Conservation (phyloP, 2,888 invertebrate genomes). For the Eupithecia subfuscata region DNA sequence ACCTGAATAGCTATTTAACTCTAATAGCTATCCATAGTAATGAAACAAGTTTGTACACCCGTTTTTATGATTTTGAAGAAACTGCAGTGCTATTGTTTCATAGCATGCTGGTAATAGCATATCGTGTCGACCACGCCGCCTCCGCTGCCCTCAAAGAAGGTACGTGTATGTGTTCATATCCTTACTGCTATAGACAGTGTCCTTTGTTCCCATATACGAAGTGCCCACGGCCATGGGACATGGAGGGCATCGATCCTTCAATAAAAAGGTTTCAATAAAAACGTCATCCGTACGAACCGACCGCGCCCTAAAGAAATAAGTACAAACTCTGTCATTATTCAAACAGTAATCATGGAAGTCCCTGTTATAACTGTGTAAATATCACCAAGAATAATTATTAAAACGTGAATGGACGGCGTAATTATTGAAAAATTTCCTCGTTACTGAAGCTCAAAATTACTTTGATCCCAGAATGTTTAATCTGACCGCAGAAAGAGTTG, state of each 20-base stretch:
- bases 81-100: no score
- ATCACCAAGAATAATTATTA: not conserved
- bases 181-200: no score
- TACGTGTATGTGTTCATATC: no score
- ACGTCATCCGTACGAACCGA: not conserved
- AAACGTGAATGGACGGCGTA: not conserved
- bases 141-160: no score
- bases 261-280: not conserved
- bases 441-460: not conserved
- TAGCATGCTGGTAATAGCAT: no score
- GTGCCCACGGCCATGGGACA: no score
- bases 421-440: not conserved
- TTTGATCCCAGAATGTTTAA: not conserved
- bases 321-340: not conserved
- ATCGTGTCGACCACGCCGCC: no score
- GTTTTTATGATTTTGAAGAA: no score
- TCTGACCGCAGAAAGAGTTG: not conserved
- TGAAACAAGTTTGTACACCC: no score
- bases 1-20: no score
- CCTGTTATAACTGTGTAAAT: not conserved
- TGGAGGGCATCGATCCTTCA: not conserved
- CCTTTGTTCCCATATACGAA: no score
- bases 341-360: not conserved
- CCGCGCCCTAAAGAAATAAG: not conserved
- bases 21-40: no score